phyloP scores from a whole-genome alignment of 2,797 vertebrate species.

The Rhynchotus rufescens region DNA sequence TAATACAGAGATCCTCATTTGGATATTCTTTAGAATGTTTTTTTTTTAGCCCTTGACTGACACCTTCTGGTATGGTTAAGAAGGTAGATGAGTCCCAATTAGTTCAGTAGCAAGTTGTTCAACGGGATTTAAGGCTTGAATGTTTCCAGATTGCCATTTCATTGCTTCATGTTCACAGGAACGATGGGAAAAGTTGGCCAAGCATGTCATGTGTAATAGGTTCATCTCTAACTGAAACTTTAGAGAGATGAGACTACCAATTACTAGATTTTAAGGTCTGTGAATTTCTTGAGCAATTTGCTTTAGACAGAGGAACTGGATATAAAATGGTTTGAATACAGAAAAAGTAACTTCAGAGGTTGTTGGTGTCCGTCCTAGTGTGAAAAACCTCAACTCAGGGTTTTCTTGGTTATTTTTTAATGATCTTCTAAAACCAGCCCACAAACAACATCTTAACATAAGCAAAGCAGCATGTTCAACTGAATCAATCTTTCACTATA shows the following conservation, averaged over 20 bases:
- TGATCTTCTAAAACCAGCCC: not conserved
- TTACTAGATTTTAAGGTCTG: not conserved
- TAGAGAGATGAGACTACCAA: not conserved
- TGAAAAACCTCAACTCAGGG: not conserved
- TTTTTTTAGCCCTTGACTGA: slow-evolving; percentile 2
- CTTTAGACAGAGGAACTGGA: not conserved
- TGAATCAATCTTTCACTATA: not conserved
- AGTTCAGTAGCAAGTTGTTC: not conserved
- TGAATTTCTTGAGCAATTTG: not conserved
- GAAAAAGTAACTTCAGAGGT: not conserved
- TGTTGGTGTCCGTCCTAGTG: not conserved
- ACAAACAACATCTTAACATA: not conserved
- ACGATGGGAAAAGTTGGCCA: not conserved
- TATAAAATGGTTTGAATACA: not conserved
- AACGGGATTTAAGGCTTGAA: not conserved
- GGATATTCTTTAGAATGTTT: no score
- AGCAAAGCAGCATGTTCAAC: not conserved
- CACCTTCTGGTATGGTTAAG: slow-evolving; percentile 7
- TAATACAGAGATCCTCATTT: accelerated
- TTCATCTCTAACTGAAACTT: not conserved
- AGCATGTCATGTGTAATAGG: no score
- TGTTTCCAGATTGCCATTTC: not conserved
- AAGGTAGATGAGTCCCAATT: not conserved
- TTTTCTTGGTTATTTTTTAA: not conserved
- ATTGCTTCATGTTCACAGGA: not conserved